Percentiles rank a stretch among this genome's conserved stretches.
phyloP scores from a whole-genome alignment of 2,797 vertebrate genomes.

The Scarus forsteni region DNA sequence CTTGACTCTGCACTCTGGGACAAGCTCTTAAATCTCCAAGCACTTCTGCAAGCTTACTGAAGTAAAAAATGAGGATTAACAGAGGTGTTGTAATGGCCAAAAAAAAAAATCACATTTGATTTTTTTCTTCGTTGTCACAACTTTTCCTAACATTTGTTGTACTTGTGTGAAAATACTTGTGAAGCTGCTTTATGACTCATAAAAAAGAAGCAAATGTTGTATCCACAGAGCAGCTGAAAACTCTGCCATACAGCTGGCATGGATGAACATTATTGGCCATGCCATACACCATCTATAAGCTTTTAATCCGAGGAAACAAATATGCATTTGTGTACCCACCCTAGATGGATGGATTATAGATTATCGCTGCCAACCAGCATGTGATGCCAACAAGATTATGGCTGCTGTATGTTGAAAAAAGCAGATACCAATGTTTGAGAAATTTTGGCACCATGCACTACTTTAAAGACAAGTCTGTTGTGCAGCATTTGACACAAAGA shows the following conservation, averaged over 20 bases:
- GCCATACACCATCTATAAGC: conserved; percentile 81
- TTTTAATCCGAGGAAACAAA: conserved; percentile 87
- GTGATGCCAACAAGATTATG: conserved; percentile 84
- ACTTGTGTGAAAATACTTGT: conserved; percentile 27
- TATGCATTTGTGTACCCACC: conserved; percentile 84
- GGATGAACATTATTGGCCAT: conserved; percentile 80
- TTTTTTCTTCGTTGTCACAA: background rate
- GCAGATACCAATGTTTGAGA: conserved; percentile 75
- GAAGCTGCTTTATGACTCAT: conserved; percentile 32
- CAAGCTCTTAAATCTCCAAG: no score
- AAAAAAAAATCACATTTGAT: no score
- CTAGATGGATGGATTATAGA: conserved; percentile 85
- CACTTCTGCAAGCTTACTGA: no score
- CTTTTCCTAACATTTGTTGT: background rate
- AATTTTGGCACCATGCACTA: conserved; percentile 69
- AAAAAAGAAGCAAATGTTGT: conserved; percentile 20
- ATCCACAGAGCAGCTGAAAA: conserved; percentile 56
- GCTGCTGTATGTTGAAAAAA: conserved; percentile 77
- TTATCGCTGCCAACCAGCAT: conserved; percentile 84
- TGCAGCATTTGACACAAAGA: conserved; percentile 64
- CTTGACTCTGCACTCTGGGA: no score
- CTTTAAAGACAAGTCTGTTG: conserved; percentile 71
- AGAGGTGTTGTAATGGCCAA: no score
- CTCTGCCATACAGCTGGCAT: conserved; percentile 73
- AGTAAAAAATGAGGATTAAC: no score